Percentiles rank a stretch among this genome's conserved stretches.
These are phyloP conservation scores for Gallinago undulata DNA, from an alignment of 2,113 vertebrate species.

Conservation along the genomic window DNA sequence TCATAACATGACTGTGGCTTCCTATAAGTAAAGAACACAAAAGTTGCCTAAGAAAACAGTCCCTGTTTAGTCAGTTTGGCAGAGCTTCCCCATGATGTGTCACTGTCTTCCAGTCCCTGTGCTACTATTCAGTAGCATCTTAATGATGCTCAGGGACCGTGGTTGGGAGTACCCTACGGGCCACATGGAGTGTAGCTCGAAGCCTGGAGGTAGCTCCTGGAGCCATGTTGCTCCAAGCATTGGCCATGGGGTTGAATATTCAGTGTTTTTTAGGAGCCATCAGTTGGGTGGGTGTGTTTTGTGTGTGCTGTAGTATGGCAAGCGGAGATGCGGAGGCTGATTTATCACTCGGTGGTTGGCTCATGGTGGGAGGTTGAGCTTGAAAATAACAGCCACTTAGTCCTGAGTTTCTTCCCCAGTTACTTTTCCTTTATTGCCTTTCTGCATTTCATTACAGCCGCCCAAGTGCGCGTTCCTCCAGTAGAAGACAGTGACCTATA, in stretches of 20 bases:
- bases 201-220: not conserved
- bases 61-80: not conserved
- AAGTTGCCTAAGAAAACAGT: not conserved
- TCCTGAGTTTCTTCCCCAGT: not conserved
- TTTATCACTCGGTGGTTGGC: not conserved
- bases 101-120: not conserved
- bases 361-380: not conserved
- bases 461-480: not conserved
- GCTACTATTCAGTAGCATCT: not conserved
- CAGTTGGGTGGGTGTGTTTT: not conserved
- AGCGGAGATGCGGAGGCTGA: not conserved
- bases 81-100: not conserved
- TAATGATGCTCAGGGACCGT: no score
- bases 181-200: not conserved
- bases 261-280: not conserved
- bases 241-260: not conserved
- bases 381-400: not conserved
- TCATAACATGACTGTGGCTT: not conserved
- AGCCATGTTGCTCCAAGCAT: not conserved
- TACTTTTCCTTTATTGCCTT: not conserved
- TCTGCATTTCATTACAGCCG: not conserved
- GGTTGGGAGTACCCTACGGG: not conserved
- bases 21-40: not conserved
- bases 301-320: not conserved
- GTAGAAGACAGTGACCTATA: not conserved